Conservation (phyloP, 2,113 vertebrate genomes). For the Pampusana beccarii region DNA sequence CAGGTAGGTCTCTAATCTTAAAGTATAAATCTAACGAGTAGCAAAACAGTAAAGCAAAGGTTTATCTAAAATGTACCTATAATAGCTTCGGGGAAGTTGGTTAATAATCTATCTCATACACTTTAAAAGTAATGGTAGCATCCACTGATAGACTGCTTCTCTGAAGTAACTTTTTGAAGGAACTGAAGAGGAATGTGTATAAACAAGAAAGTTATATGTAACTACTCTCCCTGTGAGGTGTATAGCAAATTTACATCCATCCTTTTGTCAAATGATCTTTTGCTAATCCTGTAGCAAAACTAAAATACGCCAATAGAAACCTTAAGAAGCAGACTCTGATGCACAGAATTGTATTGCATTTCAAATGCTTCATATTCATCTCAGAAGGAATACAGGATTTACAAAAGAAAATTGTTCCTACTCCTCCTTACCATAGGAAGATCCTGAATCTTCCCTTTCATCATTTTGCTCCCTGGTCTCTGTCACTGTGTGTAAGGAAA, state of each 20-base stretch:
- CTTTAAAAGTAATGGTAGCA: not conserved
- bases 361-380: not conserved
- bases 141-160: not conserved
- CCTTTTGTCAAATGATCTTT: not conserved
- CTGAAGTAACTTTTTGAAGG: not conserved
- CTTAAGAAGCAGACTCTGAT: not conserved
- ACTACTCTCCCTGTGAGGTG: not conserved
- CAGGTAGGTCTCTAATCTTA: not conserved
- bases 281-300: not conserved
- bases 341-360: not conserved
- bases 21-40: not conserved
- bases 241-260: not conserved
- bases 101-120: not conserved
- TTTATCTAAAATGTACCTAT: not conserved
- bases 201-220: not conserved
- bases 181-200: not conserved
- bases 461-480: constrained; percentile 3
- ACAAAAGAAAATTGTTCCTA: not conserved
- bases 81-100: not conserved
- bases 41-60: not conserved
- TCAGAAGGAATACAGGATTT: not conserved
- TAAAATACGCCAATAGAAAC: not conserved
- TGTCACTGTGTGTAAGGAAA: not conserved
- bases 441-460: not conserved
- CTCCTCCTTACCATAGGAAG: not conserved